Base-by-base conservation (phyloP, 2,888 invertebrate species). In the Leptinotarsa haldemani region DNA sequence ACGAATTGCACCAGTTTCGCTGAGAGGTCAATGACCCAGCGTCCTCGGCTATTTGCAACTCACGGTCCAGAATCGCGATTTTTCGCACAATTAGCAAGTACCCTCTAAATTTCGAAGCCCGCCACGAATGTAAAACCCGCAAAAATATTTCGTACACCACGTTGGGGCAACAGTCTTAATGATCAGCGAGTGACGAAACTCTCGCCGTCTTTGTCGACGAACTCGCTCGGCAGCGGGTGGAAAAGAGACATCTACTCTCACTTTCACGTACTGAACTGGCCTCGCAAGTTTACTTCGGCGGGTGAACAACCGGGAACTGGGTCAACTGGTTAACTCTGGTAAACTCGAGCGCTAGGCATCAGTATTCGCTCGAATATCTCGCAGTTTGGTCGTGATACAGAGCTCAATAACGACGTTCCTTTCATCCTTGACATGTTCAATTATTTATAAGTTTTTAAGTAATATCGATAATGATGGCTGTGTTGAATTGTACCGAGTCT, bases 301-400 rank as follows among this genome's bases (percentile, higher is more conserved):
- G 92, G 86, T 92, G 91, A 93, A 92, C 91, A 92, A 91, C 92
- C 93, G 91, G 90, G 89, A 93, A 93, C 90, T 93, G 91, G 93
- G 93, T 92, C 93, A 92, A 90, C 91, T 91, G 90, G 92, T 92
- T 90, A 90, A 90, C 90, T 90, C 89, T 90, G 88, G 84, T 85
- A 85, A 86, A 86, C 90, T 90, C 88, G 88, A 78, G 87, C 88
- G 90, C 90, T 89, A 78, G 87, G 88, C 90, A 90, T 90, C 90
- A 92, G 90, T 89, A 88, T 90, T 90, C 89, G 89, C 89, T 89
- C 88, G 90, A 90, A 88, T 89, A 74, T 85, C 86, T 85, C 82
- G 84, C 82, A 82, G 88, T 85, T 85, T 85, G 89, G 89, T 89
- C 89, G 89, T 48, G 30, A 65, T 56, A 56, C 20, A 56, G 56